These are phyloP conservation scores for Pollachius pollachius DNA, from an alignment of 2,113 vertebrate species.

Conservation along the genomic window DNA sequence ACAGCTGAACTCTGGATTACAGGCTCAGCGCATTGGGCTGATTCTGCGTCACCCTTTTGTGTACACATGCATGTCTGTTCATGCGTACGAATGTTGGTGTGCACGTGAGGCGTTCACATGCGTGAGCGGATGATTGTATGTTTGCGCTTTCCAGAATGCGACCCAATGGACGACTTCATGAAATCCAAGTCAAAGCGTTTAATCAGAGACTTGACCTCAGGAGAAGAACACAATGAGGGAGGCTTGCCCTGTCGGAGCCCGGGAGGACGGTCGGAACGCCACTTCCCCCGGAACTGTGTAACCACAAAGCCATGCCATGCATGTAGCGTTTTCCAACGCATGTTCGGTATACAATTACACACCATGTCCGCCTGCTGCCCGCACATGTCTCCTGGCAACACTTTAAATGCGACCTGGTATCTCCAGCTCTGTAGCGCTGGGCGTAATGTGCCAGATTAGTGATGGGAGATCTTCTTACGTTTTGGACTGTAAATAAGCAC, in stretches of 20 bases:
- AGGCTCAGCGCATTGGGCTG: background rate
- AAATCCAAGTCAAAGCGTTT: slow-evolving; percentile 24
- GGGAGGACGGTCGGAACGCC: no score
- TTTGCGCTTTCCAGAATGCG: background rate
- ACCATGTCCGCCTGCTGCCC: slow-evolving; percentile 7
- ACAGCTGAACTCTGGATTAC: background rate
- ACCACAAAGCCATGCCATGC: slow-evolving; percentile 31
- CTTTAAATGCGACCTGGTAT: slow-evolving; percentile 7
- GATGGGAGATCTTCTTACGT: background rate
- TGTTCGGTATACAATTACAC: slow-evolving; percentile 26
- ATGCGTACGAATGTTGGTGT: no score
- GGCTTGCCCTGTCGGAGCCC: slow-evolving; percentile 24
- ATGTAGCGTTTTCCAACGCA: slow-evolving; percentile 7
- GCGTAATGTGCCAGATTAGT: background rate
- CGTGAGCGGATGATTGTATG: background rate
- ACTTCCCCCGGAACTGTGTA: slow-evolving; percentile 12
- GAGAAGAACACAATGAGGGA: slow-evolving; percentile 26
- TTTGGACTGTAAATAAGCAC: background rate
- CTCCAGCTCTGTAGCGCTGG: background rate
- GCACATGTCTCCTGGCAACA: background rate
- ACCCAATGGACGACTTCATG: slow-evolving; percentile 26
- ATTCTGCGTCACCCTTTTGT: background rate
- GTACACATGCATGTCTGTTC: no score
- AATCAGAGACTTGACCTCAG: slow-evolving; percentile 24
- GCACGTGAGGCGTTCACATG: background rate